Percentiles rank a stretch among this genome's conserved stretches.
These are phyloP conservation scores for Leucoma salicis DNA, from an alignment of 2,888 invertebrate genomes.

Conservation along the genomic window DNA sequence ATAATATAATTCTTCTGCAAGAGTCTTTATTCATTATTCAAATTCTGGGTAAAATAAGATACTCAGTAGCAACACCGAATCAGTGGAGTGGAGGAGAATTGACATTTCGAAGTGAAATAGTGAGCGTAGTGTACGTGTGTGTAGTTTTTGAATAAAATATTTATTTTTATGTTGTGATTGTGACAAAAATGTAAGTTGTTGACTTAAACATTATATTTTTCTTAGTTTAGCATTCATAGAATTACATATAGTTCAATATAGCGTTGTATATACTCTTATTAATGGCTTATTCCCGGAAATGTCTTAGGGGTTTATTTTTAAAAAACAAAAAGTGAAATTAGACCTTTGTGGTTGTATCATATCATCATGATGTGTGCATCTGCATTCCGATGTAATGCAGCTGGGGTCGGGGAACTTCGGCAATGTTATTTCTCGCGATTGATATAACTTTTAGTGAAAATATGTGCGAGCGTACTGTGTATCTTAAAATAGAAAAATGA, in stretches of 20 bases:
- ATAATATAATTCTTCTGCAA: no score
- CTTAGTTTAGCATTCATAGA: slow-evolving; percentile 23
- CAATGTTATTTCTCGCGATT: slow-evolving; percentile 54
- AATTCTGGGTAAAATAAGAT: slow-evolving; percentile 29
- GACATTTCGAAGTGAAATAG: slow-evolving; percentile 72
- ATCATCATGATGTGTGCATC: no score
- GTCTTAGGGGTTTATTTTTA: slow-evolving; percentile 57
- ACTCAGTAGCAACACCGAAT: slow-evolving; percentile 51
- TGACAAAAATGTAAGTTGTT: slow-evolving; percentile 68
- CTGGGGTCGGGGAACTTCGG: slow-evolving; percentile 49
- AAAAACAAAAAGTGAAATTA: slow-evolving; percentile 63
- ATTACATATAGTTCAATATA: slow-evolving; percentile 7
- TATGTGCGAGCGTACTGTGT: slow-evolving; percentile 39
- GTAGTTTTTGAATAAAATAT: slow-evolving; percentile 51
- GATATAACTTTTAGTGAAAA: slow-evolving; percentile 27
- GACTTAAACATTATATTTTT: slow-evolving; percentile 51
- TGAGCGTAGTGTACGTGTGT: slow-evolving; percentile 74
- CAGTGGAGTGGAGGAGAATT: slow-evolving; percentile 41
- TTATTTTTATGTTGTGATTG: slow-evolving; percentile 72
- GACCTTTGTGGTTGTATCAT: slow-evolving; percentile 68
- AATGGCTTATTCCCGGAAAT: slow-evolving; percentile 57
- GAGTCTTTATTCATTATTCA: no score
- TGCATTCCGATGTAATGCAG: slow-evolving; percentile 72
- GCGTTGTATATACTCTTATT: slow-evolving; percentile 9
- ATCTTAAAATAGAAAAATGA: slow-evolving; percentile 63